Evolutionary conservation across 2,797 vertebrate genomes (phyloP), one percentile per base, ranked within the genome.

Genomic region (Menidia menidia): DNA sequence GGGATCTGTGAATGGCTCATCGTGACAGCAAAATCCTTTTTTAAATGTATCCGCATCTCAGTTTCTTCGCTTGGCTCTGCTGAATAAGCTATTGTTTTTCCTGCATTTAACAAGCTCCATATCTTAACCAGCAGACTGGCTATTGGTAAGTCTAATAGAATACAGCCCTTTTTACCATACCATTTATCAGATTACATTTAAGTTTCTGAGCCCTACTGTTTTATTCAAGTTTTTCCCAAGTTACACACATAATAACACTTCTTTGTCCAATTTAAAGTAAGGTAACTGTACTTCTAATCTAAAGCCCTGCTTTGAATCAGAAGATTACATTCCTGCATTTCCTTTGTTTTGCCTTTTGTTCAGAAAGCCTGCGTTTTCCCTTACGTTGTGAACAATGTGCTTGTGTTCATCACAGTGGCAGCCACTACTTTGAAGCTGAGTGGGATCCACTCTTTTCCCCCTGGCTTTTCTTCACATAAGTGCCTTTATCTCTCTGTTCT

Each of bases 381-480:
- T 74, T 9, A 33, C 15, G 13, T 60, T 58, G 55, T 39, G 0
- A 64, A 2, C 70, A 41, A 30, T n/a, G 32, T 44, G 56, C 47
- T 60, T 47, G 30, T 64, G 47, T 60, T 59, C 15, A 0, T 33
- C 45, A 47, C 58, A 25, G 43, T 33, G 54, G 74, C 61, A 47
- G n/a, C 59, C 52, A 30, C 51, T 51, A 15, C 39, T 78, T 15
- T 5, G 60, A 45, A 53, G 7, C 54, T 19, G 39, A 1, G 4
- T 11, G 6, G 42, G 51, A 35, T 59, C 55, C 68, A 35, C 1
- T 64, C 39, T 31, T 67, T 67, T 2, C 68, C 55, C 54, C 53
- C 72, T 63, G 56, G 41, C 45, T 50, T 50, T 52, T 41, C 54
- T 33, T 71, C 18, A 45, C 56, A 41, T 82, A 59, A 64, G 45